Percentiles rank a stretch among this genome's conserved stretches.
Evolutionary conservation across 2,797 vertebrate genomes (phyloP).

Genomic region (Morelia viridis): DNA sequence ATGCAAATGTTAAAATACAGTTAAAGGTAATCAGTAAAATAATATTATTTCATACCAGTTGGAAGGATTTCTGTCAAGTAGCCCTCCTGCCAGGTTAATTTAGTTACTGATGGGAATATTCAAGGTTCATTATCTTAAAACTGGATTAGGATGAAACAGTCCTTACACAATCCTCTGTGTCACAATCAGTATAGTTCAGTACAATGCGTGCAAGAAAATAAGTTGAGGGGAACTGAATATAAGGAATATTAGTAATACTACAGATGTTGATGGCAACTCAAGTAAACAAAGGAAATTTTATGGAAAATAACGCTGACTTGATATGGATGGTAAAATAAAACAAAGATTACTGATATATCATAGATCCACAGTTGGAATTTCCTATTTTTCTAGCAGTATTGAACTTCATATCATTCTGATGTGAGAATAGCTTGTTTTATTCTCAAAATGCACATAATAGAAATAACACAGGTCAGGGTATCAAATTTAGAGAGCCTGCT

Average conservation of each 20-base stretch:
- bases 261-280: not conserved
- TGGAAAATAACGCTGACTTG: not conserved
- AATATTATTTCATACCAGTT: not conserved
- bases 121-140: not conserved
- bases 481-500: not conserved
- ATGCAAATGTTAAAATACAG: not conserved
- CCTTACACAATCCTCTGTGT: too few relatives aligned
- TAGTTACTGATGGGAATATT: not conserved
- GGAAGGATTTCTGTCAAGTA: not conserved
- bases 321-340: not conserved
- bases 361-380: not conserved
- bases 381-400: constrained; percentile 2
- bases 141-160: not conserved
- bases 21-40: not conserved
- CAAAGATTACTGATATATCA: not conserved
- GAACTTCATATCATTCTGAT: not conserved
- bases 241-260: not conserved
- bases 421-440: not conserved
- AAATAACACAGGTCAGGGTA: not conserved
- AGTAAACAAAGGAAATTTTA: not conserved
- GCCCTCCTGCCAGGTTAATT: not conserved
- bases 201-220: not conserved
- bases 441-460: not conserved
- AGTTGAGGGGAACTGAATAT: not conserved
- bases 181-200: not conserved